Conservation (phyloP, 92 coral and sea anemone genomes). For the Metridium senile region DNA sequence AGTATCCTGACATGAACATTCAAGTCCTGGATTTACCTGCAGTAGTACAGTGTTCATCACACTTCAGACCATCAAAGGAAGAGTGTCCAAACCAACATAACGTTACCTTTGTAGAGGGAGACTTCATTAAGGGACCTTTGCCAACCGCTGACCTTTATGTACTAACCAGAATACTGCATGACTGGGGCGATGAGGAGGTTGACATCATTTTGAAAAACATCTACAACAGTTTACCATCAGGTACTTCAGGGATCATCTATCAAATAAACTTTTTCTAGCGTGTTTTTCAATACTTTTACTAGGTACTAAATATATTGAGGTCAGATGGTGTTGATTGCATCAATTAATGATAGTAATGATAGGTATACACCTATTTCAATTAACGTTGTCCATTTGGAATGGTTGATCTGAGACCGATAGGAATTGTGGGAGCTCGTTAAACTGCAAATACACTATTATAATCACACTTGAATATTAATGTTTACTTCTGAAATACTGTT, state of each 20-base stretch:
- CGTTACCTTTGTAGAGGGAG: slow-evolving; percentile 41
- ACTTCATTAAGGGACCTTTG: slow-evolving; percentile 26
- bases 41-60: slow-evolving; percentile 23
- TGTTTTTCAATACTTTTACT: no score
- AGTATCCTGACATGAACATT: slow-evolving; percentile 53
- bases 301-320: no score
- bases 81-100: slow-evolving; percentile 39
- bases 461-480: no score
- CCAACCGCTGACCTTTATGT: slow-evolving; percentile 53
- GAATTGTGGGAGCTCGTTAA: no score
- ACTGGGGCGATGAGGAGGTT: slow-evolving; percentile 47
- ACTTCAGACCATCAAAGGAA: slow-evolving; percentile 38
- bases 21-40: slow-evolving; percentile 45
- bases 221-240: slow-evolving; percentile 43
- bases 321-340: no score
- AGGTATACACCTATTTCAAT: no score
- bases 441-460: no score
- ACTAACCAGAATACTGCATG: slow-evolving; percentile 40
- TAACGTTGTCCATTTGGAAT: no score
- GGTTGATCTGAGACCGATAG: no score
- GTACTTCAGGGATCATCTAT: slow-evolving; percentile 17
- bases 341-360: no score
- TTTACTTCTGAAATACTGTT: no score
- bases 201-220: slow-evolving; percentile 28
- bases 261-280: not conserved